A percentile compares a stretch with the other conserved stretches of the same genome.
phyloP scores from a whole-genome alignment of 2,888 invertebrate genomes.

The Priocnemis perturbator region DNA sequence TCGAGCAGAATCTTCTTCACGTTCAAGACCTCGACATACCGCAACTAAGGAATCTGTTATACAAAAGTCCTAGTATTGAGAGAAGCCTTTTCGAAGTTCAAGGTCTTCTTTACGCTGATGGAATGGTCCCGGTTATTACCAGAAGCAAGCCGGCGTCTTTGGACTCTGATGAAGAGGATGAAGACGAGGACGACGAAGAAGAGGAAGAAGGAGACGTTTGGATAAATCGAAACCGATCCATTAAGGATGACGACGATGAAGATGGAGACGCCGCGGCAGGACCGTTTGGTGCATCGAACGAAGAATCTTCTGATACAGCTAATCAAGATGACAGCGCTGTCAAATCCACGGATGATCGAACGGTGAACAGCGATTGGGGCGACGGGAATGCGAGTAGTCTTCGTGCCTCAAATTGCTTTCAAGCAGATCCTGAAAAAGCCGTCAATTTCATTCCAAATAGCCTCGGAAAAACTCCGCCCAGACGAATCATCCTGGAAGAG shows the following conservation, averaged over 20 bases:
- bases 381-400: constrained; percentile 19
- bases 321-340: constrained; percentile 37
- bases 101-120: constrained; percentile 58
- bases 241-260: constrained; percentile 48
- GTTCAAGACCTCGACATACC: constrained; percentile 67
- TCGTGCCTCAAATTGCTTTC: constrained; percentile 13
- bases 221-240: constrained; percentile 32
- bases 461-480: constrained; percentile 53
- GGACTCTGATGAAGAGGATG: constrained; percentile 45
- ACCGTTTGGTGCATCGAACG: constrained; percentile 38
- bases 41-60: constrained; percentile 62
- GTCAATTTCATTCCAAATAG: constrained; percentile 63
- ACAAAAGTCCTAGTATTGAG: constrained; percentile 63
- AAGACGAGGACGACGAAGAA: constrained; percentile 45
- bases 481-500: constrained; percentile 41
- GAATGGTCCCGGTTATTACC: constrained; percentile 43
- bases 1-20: constrained; percentile 66
- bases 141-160: constrained; percentile 39
- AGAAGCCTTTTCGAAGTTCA: constrained; percentile 59
- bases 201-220: constrained; percentile 48
- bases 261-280: constrained; percentile 41
- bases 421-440: constrained; percentile 39
- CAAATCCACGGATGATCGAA: constrained; percentile 27
- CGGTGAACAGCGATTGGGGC: constrained; percentile 26
- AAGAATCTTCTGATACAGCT: constrained; percentile 41